A percentile compares a stretch with the other conserved stretches of the same genome.
phyloP scores from a whole-genome alignment of 2,888 invertebrate genomes.

The Acleris emargana region DNA sequence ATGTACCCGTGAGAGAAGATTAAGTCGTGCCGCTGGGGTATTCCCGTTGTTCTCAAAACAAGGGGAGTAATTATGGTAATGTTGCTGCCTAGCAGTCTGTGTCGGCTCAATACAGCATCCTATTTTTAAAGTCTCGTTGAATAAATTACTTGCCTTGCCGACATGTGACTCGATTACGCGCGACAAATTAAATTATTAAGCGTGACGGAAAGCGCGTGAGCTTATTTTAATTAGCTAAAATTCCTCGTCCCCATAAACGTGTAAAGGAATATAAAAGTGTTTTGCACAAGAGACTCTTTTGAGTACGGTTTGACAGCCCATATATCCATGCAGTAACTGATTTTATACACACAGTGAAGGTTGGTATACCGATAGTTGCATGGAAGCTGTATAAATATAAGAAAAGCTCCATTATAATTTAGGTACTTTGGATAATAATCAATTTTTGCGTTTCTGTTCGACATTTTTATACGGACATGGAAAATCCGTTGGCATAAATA shows the following conservation, averaged over 20 bases:
- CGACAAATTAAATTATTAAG: slow-evolving; percentile 48
- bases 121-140: slow-evolving; percentile 44
- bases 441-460: slow-evolving; percentile 10
- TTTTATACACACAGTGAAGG: slow-evolving; percentile 46
- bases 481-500: slow-evolving; percentile 27
- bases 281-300: slow-evolving; percentile 56
- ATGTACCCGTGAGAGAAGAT: slow-evolving; percentile 27
- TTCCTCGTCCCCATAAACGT: slow-evolving; percentile 40
- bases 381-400: background rate
- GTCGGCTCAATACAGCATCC: slow-evolving; percentile 46
- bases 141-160: slow-evolving; percentile 39
- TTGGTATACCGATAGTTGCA: slow-evolving; percentile 20
- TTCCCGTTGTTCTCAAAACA: slow-evolving; percentile 48
- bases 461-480: slow-evolving; percentile 27
- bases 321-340: slow-evolving; percentile 56
- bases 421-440: slow-evolving; percentile 1
- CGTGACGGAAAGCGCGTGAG: slow-evolving; percentile 41
- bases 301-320: slow-evolving; percentile 70
- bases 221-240: slow-evolving; percentile 50
- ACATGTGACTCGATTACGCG: slow-evolving; percentile 35
- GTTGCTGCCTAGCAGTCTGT: slow-evolving; percentile 48
- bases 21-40: slow-evolving; percentile 37
- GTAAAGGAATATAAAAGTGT: slow-evolving; percentile 50
- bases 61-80: slow-evolving; percentile 57
- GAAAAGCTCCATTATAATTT: background rate